These are phyloP conservation scores for Machimus atricapillus DNA, from an alignment of 2,888 invertebrate species.

Conservation along the genomic window DNA sequence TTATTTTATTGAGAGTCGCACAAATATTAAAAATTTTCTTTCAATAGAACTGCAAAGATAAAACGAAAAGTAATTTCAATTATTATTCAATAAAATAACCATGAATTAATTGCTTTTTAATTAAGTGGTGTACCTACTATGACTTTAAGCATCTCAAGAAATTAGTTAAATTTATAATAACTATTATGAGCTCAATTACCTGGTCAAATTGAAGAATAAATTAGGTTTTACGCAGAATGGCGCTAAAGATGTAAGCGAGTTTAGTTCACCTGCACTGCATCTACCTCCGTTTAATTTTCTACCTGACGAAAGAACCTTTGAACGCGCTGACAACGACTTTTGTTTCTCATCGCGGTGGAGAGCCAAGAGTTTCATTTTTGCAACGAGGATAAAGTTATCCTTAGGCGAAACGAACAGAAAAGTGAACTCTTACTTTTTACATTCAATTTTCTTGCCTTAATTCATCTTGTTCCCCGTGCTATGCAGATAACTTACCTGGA, in stretches of 20 bases:
- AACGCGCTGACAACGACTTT: constrained; percentile 25
- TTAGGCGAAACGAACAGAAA: background rate
- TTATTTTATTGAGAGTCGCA: too few species aligned
- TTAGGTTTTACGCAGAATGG: background rate
- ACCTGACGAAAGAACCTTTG: constrained; percentile 19
- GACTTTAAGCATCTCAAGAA: background rate
- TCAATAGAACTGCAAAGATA: too few species aligned
- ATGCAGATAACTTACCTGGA: constrained; percentile 25
- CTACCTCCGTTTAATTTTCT: constrained; percentile 19
- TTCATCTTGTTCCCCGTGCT: constrained; percentile 7
- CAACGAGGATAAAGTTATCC: constrained; percentile 8
- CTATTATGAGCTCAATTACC: background rate
- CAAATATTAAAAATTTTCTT: too few species aligned
- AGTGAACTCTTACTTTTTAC: constrained; percentile 30
- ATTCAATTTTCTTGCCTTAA: constrained; percentile 36
- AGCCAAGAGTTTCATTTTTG: constrained; percentile 10
- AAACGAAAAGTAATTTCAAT: too few species aligned
- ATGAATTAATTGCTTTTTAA: background rate
- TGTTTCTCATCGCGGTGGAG: background rate
- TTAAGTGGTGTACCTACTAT: background rate
- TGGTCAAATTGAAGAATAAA: constrained; percentile 7
- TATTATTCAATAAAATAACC: background rate
- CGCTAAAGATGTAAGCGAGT: constrained; percentile 7
- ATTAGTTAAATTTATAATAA: background rate
- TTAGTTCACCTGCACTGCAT: background rate